phyloP scores from a whole-genome alignment of 1,140 invertebrate genomes.

The Cydia splendana region DNA sequence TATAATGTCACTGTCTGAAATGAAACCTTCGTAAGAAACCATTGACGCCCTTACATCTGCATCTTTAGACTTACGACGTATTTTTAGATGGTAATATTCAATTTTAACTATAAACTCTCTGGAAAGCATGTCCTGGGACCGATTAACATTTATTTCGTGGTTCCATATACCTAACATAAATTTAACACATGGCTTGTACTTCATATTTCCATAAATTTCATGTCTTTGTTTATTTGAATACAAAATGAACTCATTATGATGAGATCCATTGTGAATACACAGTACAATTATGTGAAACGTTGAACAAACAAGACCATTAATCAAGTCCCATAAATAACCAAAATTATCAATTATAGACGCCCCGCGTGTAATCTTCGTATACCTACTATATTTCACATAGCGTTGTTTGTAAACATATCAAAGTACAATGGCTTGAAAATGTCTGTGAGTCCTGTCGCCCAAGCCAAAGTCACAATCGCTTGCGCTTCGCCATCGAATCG shows the following conservation, averaged over 20 bases:
- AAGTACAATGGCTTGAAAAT: constrained; percentile 1
- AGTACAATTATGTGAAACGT: not conserved
- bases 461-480: too few relatives aligned
- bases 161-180: not conserved
- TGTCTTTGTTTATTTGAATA: not conserved
- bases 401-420: not conserved
- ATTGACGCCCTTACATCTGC: not conserved
- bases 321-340: constrained; percentile 14
- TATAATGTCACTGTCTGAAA: too few relatives aligned
- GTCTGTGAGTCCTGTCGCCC: not conserved
- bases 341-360: constrained; percentile 14
- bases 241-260: not conserved
- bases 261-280: not conserved
- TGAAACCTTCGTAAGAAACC: too few relatives aligned
- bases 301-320: constrained; percentile 6
- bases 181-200: too few relatives aligned
- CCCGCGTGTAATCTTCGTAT: not conserved
- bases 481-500: too few relatives aligned
- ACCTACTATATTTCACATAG: constrained; percentile 2
- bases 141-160: not conserved
- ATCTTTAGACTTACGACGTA: too few relatives aligned
- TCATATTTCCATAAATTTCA: too few relatives aligned
- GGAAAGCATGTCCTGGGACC: not conserved
- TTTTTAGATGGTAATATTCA: not conserved
- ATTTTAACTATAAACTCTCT: not conserved